Conservation (phyloP, 2,113 vertebrate species). For the Bombycilla garrulus region DNA sequence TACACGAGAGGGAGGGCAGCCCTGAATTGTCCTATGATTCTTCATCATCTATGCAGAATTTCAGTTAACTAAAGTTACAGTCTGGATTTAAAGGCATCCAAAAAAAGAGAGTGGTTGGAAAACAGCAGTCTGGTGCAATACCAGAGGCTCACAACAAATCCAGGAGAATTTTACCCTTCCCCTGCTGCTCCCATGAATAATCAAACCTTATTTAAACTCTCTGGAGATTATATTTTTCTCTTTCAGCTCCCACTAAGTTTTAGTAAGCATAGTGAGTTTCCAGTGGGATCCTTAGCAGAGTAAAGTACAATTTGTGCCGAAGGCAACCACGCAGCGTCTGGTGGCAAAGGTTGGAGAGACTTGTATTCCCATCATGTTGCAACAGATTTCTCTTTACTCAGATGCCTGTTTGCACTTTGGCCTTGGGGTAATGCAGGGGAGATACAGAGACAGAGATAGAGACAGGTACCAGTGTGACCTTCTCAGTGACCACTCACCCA, state of each 20-base stretch:
- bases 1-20: background rate
- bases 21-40: background rate
- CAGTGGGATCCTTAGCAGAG: background rate
- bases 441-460: background rate
- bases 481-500: background rate
- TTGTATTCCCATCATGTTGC: background rate
- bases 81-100: background rate
- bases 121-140: background rate
- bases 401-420: background rate
- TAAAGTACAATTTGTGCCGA: background rate
- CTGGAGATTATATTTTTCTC: background rate
- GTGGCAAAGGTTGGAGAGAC: background rate
- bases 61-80: background rate
- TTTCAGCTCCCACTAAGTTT: background rate
- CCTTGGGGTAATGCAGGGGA: background rate
- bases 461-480: background rate
- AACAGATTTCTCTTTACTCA: background rate
- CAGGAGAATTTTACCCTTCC: background rate
- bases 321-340: rapidly evolving
- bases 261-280: background rate
- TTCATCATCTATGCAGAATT: background rate
- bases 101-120: background rate
- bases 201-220: background rate
- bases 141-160: background rate
- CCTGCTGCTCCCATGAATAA: background rate